phyloP scores from a whole-genome alignment of 2,797 vertebrate species.

The Dryobates pubescens region DNA sequence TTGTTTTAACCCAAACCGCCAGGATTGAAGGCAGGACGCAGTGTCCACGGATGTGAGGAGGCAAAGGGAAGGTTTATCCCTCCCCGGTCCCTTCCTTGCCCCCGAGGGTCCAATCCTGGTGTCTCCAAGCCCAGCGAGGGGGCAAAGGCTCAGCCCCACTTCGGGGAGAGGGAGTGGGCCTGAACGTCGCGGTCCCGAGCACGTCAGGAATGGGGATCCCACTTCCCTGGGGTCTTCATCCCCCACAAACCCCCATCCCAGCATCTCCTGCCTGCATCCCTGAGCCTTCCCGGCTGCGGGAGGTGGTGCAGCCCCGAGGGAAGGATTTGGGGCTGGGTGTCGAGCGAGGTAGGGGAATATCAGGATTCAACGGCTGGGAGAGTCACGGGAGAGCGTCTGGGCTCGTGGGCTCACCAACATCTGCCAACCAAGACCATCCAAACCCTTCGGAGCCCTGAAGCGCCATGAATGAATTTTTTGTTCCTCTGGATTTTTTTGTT shows the following conservation, averaged over 20 bases:
- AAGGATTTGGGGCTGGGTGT: neutral
- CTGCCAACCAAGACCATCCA: neutral
- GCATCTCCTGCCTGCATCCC: neutral
- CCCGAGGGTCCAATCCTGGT: neutral
- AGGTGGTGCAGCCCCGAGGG: neutral
- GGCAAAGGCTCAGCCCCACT: neutral
- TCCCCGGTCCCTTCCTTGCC: neutral
- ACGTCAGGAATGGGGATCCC: no score
- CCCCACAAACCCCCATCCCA: neutral
- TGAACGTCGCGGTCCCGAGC: neutral
- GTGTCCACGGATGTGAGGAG: accelerated
- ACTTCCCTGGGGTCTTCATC: no score
- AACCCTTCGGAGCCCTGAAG: neutral
- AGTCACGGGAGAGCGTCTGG: accelerated
- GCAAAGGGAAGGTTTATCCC: no score
- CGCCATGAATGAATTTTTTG: neutral
- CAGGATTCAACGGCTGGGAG: neutral
- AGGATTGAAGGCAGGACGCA: neutral
- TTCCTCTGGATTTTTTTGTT: neutral
- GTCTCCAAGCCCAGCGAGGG: neutral
- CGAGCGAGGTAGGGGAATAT: neutral
- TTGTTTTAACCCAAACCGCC: neutral
- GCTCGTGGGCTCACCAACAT: accelerated
- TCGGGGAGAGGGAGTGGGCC: no score
- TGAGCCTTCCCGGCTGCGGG: neutral